Conservation (phyloP, 1,140 invertebrate species). For the Camponotus pennsylvanicus region DNA sequence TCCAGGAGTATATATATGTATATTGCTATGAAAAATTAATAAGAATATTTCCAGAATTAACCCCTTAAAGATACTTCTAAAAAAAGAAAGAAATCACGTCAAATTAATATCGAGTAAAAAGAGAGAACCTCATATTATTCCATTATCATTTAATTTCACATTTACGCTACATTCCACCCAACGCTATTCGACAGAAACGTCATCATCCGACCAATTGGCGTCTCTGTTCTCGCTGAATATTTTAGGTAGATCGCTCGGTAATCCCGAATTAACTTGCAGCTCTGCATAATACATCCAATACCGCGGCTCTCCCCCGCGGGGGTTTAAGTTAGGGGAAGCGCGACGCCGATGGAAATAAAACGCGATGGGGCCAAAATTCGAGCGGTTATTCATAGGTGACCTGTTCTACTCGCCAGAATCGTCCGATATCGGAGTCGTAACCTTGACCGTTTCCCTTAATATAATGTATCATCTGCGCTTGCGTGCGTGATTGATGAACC, state of each 20-base stretch:
- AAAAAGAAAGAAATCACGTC: not conserved
- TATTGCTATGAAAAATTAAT: not conserved
- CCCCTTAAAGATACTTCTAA: not conserved
- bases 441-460: slow-evolving; percentile 68
- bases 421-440: slow-evolving; percentile 48
- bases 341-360: slow-evolving; percentile 14
- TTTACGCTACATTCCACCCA: not conserved
- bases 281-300: slow-evolving; percentile 46
- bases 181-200: not conserved
- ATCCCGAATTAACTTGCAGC: slow-evolving; percentile 48
- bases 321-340: not conserved
- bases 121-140: not conserved
- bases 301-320: not conserved
- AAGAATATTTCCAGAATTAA: not conserved
- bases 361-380: slow-evolving; percentile 41
- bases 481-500: slow-evolving; percentile 24
- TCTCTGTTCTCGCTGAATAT: slow-evolving; percentile 43
- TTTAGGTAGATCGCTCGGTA: slow-evolving; percentile 24
- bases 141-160: slow-evolving; percentile 11
- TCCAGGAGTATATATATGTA: not conserved
- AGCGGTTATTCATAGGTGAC: slow-evolving; percentile 67
- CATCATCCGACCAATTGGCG: slow-evolving; percentile 11
- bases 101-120: not conserved
- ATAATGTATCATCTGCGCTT: slow-evolving; percentile 4
- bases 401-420: slow-evolving; percentile 32